Conservation (phyloP, 1,140 invertebrate species). For the Drosophila albomicans region DNA sequence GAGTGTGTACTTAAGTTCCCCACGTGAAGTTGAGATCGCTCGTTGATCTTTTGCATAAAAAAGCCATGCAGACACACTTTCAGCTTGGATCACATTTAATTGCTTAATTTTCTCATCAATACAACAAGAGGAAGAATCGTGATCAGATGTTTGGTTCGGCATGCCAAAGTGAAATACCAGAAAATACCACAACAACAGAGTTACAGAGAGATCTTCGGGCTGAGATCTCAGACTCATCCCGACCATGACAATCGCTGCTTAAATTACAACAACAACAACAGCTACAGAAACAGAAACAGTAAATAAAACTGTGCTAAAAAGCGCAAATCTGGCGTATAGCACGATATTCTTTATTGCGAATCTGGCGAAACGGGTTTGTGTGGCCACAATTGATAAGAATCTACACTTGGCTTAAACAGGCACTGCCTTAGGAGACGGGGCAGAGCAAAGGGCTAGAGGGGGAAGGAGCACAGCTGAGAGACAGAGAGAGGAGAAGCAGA, state of each 20-base stretch:
- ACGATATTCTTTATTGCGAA: constrained; percentile 82
- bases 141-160: constrained; percentile 66
- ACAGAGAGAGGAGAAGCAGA: constrained; percentile 3
- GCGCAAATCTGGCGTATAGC: constrained; percentile 79
- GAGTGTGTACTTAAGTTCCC: not conserved
- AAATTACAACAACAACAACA: constrained; percentile 43
- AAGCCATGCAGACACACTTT: constrained; percentile 30
- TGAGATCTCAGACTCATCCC: constrained; percentile 49
- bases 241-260: constrained; percentile 56
- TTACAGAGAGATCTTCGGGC: constrained; percentile 27
- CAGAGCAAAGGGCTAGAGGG: not conserved
- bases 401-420: constrained; percentile 45
- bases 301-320: constrained; percentile 66
- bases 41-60: constrained; percentile 11
- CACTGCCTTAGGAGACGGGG: constrained; percentile 15
- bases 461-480: constrained; percentile 5
- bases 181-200: constrained; percentile 27
- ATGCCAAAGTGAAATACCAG: constrained; percentile 45
- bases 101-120: constrained; percentile 75
- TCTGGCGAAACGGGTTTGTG: constrained; percentile 47
- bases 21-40: constrained; percentile 12
- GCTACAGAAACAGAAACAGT: constrained; percentile 54
- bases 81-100: constrained; percentile 56
- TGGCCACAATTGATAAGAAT: constrained; percentile 70
- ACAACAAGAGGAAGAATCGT: constrained; percentile 54